phyloP scores from a whole-genome alignment of 2,888 invertebrate genomes.

The Chrysomela aeneicollis region DNA sequence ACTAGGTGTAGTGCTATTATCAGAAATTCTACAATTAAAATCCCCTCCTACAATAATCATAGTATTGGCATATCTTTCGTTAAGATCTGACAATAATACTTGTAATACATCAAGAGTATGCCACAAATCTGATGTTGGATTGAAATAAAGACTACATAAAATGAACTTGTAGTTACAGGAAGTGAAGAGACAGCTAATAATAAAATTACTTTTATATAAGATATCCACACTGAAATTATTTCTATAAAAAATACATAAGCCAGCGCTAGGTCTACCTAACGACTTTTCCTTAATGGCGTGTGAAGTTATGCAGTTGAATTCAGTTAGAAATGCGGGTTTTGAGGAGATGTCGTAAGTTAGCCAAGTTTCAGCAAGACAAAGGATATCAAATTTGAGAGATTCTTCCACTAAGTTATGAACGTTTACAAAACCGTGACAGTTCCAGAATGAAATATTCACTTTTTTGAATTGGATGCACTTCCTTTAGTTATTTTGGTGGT shows the following conservation, averaged over 20 bases:
- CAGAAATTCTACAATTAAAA: slow-evolving; percentile 6
- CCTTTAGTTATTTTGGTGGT: neutral
- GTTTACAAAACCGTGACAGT: neutral
- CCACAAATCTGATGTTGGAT: neutral
- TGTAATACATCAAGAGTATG: neutral
- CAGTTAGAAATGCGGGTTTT: neutral
- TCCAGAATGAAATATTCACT: neutral
- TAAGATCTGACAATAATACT: neutral
- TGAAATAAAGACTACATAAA: slow-evolving; percentile 2
- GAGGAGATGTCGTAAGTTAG: neutral
- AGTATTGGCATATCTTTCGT: neutral
- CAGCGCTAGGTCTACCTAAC: slow-evolving; percentile 15
- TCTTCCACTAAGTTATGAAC: neutral
- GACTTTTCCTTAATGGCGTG: slow-evolving; percentile 14
- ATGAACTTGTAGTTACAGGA: neutral
- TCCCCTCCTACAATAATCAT: slow-evolving; percentile 2
- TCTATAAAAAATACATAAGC: slow-evolving; percentile 2
- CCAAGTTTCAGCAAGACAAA: slow-evolving; percentile 1
- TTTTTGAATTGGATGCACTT: neutral
- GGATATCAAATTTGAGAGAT: neutral
- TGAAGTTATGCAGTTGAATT: neutral
- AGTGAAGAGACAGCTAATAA: neutral
- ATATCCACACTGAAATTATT: neutral
- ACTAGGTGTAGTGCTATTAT: neutral
- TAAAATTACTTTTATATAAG: neutral